phyloP scores from a whole-genome alignment of 2,888 invertebrate genomes.

The Heliconius cydno region DNA sequence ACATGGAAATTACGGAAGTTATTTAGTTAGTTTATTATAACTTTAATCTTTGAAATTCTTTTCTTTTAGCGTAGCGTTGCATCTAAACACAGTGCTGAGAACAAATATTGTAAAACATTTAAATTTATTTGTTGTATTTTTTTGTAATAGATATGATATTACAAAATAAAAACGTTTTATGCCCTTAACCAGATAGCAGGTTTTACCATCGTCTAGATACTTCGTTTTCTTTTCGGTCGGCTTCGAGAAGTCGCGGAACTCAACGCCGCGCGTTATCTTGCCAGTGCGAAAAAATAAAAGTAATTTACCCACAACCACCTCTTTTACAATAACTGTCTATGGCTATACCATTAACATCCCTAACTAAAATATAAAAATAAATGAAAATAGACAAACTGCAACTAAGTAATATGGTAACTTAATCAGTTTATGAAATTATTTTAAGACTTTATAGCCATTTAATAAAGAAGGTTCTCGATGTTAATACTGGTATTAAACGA shows the following conservation, averaged over 20 bases:
- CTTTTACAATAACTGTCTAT: background rate
- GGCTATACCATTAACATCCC: background rate
- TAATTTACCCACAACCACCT: background rate
- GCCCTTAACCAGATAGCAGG: too few relatives aligned
- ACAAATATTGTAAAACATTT: background rate
- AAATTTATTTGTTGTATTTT: background rate
- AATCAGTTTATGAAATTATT: conserved; percentile 16
- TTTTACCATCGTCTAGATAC: too few relatives aligned
- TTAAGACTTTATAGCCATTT: conserved; percentile 14
- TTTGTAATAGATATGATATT: background rate
- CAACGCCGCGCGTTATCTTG: too few relatives aligned
- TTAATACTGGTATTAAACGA: background rate
- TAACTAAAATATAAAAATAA: background rate
- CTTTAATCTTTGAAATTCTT: background rate
- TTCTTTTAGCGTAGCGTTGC: background rate
- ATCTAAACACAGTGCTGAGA: background rate
- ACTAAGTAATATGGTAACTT: conserved; percentile 9
- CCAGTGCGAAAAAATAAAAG: too few relatives aligned
- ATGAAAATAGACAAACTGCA: background rate
- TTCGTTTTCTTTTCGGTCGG: too few relatives aligned
- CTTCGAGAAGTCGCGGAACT: too few relatives aligned
- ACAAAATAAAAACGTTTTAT: background rate
- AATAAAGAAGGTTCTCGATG: background rate
- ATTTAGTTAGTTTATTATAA: background rate
- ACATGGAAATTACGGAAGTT: background rate